These are phyloP conservation scores for Melanchra persicariae DNA, from an alignment of 2,888 invertebrate genomes.

Conservation along the genomic window DNA sequence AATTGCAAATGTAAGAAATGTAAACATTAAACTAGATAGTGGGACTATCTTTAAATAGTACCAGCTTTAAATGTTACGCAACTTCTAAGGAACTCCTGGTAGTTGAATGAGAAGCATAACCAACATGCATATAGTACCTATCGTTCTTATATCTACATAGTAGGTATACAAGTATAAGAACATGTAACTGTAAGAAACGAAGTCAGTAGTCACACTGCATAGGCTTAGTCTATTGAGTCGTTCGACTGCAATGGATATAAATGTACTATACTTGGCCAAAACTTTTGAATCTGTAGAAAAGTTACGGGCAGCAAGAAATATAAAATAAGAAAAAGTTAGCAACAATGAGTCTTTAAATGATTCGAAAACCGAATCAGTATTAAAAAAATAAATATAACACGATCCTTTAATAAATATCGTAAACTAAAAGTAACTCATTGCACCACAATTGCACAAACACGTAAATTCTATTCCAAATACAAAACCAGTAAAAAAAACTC, in stretches of 20 bases:
- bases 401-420: background rate
- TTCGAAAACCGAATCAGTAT: slow-evolving; percentile 6
- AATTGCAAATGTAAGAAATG: slow-evolving; percentile 15
- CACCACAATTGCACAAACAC: slow-evolving; percentile 44
- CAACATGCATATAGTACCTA: background rate
- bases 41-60: slow-evolving; percentile 26
- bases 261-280: background rate
- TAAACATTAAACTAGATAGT: background rate
- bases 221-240: background rate
- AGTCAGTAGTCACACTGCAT: background rate
- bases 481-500: slow-evolving; percentile 49
- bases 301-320: background rate
- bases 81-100: slow-evolving; percentile 7
- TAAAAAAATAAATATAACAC: background rate
- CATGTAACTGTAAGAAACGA: too few relatives aligned
- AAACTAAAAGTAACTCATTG: slow-evolving; percentile 37
- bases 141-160: too few relatives aligned
- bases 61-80: slow-evolving; percentile 33
- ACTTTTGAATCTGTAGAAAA: background rate
- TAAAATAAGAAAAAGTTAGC: background rate
- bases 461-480: slow-evolving; percentile 37
- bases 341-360: background rate
- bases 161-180: too few relatives aligned
- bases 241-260: background rate
- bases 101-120: slow-evolving; percentile 8